A percentile compares a stretch with the other conserved stretches of the same genome.
These are phyloP conservation scores for Limenitis camilla DNA, from an alignment of 2,888 invertebrate genomes.

Conservation along the genomic window DNA sequence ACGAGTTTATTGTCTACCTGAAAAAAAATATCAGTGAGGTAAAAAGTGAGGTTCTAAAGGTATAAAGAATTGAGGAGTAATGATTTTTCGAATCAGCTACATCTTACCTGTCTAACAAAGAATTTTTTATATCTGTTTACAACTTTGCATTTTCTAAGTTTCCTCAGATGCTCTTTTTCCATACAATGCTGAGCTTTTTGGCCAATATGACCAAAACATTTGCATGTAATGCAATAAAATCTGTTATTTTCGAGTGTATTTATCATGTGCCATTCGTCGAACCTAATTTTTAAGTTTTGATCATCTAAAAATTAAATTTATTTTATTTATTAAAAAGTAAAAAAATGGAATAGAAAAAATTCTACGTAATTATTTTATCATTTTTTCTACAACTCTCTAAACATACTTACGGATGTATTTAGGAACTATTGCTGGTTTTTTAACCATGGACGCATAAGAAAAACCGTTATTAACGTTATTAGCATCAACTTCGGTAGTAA, in stretches of 20 bases:
- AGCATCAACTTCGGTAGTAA: conserved; percentile 1
- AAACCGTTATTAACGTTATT: conserved; percentile 4
- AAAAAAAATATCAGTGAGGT: conserved; percentile 15
- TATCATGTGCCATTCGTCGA: conserved; percentile 38
- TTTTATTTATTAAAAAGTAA: no score
- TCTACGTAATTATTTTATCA: not conserved
- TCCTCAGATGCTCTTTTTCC: conserved; percentile 20
- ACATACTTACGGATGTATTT: conserved; percentile 14
- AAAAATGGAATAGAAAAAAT: not conserved
- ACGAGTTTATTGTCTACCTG: conserved; percentile 34
- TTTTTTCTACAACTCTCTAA: not conserved
- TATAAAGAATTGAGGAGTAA: not conserved
- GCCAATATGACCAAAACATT: conserved; percentile 7
- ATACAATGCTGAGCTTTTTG: conserved; percentile 27
- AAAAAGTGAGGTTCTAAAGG: conserved; percentile 25
- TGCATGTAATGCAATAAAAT: conserved; percentile 38
- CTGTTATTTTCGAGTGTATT: conserved; percentile 18
- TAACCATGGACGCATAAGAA: conserved; percentile 37
- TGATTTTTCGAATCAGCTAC: conserved; percentile 3
- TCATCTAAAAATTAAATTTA: conserved; percentile 29
- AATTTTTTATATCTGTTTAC: conserved; percentile 21
- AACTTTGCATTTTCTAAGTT: conserved; percentile 21
- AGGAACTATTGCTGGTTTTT: conserved; percentile 22
- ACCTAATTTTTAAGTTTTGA: conserved; percentile 27
- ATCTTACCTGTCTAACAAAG: conserved; percentile 32